Conservation (phyloP, 1,140 invertebrate species). For the Vanessa tameamea region DNA sequence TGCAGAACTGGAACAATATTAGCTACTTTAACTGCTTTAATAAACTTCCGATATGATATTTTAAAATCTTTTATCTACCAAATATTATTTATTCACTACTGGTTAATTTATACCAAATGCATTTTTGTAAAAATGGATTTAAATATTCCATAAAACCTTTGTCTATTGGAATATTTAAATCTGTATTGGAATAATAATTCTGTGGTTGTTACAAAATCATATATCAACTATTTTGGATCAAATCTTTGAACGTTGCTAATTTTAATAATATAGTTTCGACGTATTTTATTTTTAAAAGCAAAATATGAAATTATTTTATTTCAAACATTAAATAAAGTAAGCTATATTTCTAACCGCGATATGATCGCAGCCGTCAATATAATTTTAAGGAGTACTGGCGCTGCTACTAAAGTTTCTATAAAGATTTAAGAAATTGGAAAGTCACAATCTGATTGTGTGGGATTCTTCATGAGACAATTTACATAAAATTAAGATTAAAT, state of each 20-base stretch:
- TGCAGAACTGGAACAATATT: constrained; percentile 87
- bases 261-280: too few species aligned
- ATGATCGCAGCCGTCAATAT: constrained; percentile 8
- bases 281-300: not conserved
- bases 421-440: constrained; percentile 8
- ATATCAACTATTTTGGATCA: too few species aligned
- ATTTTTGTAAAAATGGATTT: too few species aligned
- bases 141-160: too few species aligned
- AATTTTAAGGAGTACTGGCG: not conserved
- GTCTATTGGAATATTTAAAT: too few species aligned
- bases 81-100: not conserved
- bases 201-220: too few species aligned
- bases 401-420: not conserved
- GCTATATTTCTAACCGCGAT: constrained; percentile 3
- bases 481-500: constrained; percentile 11
- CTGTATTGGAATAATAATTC: too few species aligned
- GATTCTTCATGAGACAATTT: not conserved
- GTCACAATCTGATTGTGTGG: not conserved
- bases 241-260: too few species aligned
- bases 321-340: not conserved
- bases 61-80: too few species aligned
- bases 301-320: not conserved
- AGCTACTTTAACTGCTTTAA: not conserved
- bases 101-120: not conserved
- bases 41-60: too few species aligned